Evolutionary conservation across 2,888 invertebrate species (phyloP).

Genomic region (Exocentrus adspersus): DNA sequence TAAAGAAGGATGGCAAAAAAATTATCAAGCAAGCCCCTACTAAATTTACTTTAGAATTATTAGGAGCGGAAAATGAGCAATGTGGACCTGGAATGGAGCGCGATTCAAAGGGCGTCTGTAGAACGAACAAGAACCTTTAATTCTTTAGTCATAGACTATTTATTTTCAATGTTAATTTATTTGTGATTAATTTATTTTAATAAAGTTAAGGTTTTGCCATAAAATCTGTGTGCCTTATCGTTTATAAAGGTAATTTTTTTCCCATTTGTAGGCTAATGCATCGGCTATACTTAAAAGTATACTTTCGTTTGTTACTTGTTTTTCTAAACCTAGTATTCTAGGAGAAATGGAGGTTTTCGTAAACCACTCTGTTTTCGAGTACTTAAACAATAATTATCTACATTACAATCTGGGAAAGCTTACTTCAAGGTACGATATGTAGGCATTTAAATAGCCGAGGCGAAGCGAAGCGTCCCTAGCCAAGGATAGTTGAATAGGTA

Average conservation of each 20-base stretch:
- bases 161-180: background rate
- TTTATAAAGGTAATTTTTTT: background rate
- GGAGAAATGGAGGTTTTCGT: too few relatives aligned
- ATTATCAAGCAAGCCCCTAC: slow-evolving; percentile 38
- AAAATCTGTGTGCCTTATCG: background rate
- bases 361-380: too few relatives aligned
- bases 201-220: background rate
- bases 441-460: too few relatives aligned
- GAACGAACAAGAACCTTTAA: slow-evolving; percentile 24
- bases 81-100: slow-evolving; percentile 79
- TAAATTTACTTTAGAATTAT: slow-evolving; percentile 65
- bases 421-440: too few relatives aligned
- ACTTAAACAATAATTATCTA: too few relatives aligned
- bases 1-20: slow-evolving; percentile 49
- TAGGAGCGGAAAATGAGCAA: slow-evolving; percentile 75
- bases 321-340: too few relatives aligned
- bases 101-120: slow-evolving; percentile 74
- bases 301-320: too few relatives aligned
- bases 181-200: slow-evolving; percentile 2
- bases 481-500: too few relatives aligned
- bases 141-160: background rate
- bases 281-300: too few relatives aligned
- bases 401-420: too few relatives aligned
- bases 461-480: too few relatives aligned
- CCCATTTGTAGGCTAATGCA: too few relatives aligned